Evolutionary conservation across 2,113 vertebrate genomes (phyloP).

Genomic region (Merops nubicus): DNA sequence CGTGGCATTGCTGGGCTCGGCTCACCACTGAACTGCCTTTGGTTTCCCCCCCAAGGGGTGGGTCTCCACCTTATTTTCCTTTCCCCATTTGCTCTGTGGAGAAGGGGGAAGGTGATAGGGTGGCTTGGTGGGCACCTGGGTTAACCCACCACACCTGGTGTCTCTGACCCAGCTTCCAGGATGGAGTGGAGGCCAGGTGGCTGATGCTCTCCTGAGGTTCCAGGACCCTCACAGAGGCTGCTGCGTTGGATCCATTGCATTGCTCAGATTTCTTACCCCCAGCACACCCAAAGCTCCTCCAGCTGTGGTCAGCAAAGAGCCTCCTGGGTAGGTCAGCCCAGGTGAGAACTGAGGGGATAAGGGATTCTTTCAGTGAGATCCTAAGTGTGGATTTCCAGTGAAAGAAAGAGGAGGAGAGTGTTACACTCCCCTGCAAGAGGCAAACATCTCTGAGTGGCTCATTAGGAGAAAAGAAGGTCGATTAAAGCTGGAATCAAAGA

Average conservation of each 20-base stretch:
- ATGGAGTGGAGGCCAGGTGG: background rate
- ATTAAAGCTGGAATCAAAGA: conserved; percentile 33
- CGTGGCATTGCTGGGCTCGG: too few species aligned
- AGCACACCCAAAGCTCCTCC: background rate
- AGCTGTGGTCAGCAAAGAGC: background rate
- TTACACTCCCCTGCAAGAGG: background rate
- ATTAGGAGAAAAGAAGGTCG: background rate
- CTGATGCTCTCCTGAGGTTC: rapidly evolving
- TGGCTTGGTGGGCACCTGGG: too few species aligned
- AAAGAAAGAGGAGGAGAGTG: background rate
- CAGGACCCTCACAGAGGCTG: background rate
- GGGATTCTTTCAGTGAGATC: background rate
- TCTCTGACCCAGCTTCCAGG: background rate
- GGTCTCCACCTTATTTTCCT: too few species aligned
- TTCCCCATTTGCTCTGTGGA: too few species aligned
- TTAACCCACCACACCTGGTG: too few species aligned
- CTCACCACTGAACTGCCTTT: too few species aligned
- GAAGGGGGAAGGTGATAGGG: too few species aligned
- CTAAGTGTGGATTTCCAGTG: background rate
- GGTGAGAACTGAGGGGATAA: background rate
- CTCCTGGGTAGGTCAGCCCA: background rate
- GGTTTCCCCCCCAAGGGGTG: too few species aligned
- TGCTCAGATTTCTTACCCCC: background rate
- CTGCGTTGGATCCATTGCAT: rapidly evolving
- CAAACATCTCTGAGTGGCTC: conserved; percentile 2